Evolutionary conservation across 2,888 invertebrate species (phyloP).

Genomic region (Carcina quercana): DNA sequence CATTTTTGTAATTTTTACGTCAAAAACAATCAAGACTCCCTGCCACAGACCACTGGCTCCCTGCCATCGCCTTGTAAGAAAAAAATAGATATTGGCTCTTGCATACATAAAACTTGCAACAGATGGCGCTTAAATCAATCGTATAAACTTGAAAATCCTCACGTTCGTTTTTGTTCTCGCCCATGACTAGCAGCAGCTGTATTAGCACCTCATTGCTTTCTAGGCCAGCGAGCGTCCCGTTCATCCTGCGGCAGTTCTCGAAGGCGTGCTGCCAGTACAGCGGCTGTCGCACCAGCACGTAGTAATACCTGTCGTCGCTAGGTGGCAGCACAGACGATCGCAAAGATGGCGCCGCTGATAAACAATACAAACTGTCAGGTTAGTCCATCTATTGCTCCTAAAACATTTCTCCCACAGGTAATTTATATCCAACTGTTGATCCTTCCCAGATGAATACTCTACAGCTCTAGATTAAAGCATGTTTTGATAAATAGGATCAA

Average conservation of each 20-base stretch:
- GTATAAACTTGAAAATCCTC: constrained; percentile 20
- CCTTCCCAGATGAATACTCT: no score
- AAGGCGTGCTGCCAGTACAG: constrained; percentile 58
- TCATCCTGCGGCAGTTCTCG: constrained; percentile 54
- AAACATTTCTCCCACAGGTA: no score
- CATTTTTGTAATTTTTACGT: no score
- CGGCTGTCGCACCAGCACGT: constrained; percentile 43
- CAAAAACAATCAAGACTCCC: no score
- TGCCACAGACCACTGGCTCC: no score
- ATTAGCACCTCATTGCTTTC: constrained; percentile 45
- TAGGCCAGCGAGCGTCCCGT: constrained; percentile 46
- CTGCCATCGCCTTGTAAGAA: background rate
- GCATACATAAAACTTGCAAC: no score
- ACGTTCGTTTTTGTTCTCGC: constrained; percentile 59
- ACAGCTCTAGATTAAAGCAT: no score
- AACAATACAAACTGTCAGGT: no score
- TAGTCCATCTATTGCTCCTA: no score
- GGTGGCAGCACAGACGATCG: constrained; percentile 28
- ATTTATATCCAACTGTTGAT: no score
- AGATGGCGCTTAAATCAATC: background rate
- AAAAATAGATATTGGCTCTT: no score
- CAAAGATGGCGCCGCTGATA: constrained; percentile 28
- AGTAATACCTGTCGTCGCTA: constrained; percentile 54
- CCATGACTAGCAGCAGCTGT: constrained; percentile 54
- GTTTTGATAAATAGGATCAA: no score